These are phyloP conservation scores for Malthinus seriepunctatus DNA, from an alignment of 2,888 invertebrate species.

Conservation along the genomic window DNA sequence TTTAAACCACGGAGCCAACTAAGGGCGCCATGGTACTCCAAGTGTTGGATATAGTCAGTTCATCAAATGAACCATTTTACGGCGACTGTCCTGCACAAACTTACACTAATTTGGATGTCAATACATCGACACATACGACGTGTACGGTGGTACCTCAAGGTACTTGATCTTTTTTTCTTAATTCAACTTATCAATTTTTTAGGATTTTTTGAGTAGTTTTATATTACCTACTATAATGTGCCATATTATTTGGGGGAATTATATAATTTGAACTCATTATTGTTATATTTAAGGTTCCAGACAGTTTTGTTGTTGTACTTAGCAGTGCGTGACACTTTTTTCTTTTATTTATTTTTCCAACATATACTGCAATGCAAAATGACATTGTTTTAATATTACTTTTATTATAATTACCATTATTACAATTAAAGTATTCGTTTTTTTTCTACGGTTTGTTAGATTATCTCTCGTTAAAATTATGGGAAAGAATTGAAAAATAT, in stretches of 20 bases:
- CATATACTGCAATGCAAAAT: background rate
- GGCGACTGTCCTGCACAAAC: slow-evolving; percentile 60
- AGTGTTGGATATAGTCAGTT: slow-evolving; percentile 64
- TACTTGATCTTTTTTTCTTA: slow-evolving; percentile 19
- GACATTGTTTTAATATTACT: background rate
- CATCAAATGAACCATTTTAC: slow-evolving; percentile 73
- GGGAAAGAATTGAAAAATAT: background rate
- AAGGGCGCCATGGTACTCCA: slow-evolving; percentile 75
- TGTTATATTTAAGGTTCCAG: slow-evolving; percentile 4
- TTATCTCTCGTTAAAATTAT: background rate
- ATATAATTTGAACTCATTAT: background rate
- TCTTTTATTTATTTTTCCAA: background rate
- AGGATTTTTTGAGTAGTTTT: background rate
- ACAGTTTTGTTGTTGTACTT: background rate
- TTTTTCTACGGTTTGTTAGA: background rate
- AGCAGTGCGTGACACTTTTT: slow-evolving; percentile 1
- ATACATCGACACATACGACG: slow-evolving; percentile 52
- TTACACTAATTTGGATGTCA: slow-evolving; percentile 55
- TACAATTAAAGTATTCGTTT: background rate
- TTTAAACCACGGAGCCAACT: slow-evolving; percentile 54
- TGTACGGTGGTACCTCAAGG: slow-evolving; percentile 54
- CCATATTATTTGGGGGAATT: too few relatives aligned
- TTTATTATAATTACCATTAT: background rate
- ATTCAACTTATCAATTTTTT: background rate
- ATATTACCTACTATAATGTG: background rate